phyloP scores from a whole-genome alignment of 2,888 invertebrate genomes.

The Melolontha melolontha region DNA sequence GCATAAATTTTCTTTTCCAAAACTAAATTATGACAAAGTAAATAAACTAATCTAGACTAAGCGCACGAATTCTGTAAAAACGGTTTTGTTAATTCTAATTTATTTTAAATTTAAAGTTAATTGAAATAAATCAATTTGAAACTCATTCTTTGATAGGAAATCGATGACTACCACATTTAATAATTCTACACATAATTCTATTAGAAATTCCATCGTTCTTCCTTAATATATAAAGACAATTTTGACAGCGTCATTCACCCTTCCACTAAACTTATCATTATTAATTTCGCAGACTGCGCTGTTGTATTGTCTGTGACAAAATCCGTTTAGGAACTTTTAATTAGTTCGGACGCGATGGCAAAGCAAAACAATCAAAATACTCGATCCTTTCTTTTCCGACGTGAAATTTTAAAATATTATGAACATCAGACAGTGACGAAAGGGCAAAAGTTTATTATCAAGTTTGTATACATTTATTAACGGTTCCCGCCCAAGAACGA shows the following conservation, averaged over 20 bases:
- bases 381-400: constrained; percentile 1
- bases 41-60: too few species aligned
- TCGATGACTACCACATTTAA: too few species aligned
- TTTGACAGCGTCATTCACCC: neutral
- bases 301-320: constrained; percentile 22
- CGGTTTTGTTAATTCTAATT: too few species aligned
- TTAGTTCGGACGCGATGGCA: constrained; percentile 16
- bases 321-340: constrained; percentile 34
- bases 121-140: too few species aligned
- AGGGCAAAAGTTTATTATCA: constrained; percentile 25
- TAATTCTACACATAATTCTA: too few species aligned
- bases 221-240: too few species aligned
- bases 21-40: too few species aligned
- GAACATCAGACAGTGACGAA: neutral
- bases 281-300: neutral
- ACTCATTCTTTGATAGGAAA: too few species aligned
- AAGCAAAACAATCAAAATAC: constrained; percentile 21
- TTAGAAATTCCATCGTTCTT: too few species aligned
- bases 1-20: too few species aligned
- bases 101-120: too few species aligned
- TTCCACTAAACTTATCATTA: constrained; percentile 9
- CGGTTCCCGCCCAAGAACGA: constrained; percentile 9
- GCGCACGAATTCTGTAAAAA: too few species aligned
- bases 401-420: constrained; percentile 28
- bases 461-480: constrained; percentile 33